Evolutionary conservation across 2,888 invertebrate genomes (phyloP), one percentile per base, ranked within the genome.

Genomic region (Erebia ligea): DNA sequence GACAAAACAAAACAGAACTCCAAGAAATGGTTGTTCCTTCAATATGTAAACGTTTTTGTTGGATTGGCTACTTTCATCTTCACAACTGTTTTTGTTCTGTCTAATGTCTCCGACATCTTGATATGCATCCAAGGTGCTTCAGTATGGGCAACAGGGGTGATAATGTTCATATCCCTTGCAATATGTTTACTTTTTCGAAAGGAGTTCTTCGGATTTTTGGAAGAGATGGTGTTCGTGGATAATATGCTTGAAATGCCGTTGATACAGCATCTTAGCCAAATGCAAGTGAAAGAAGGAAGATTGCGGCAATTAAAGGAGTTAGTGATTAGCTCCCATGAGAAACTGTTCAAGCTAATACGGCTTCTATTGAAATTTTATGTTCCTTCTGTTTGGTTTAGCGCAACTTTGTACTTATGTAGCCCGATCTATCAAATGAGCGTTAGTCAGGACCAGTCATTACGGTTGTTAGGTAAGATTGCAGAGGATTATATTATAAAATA

Each of bases 81-180:
- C 57, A 91, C 90, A 0, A 84, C 87, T 0, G 85, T 79, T 2
- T 93, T 88, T 71, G 87, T 91, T 0, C 71, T 82, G 0, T 68
- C 75, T 8, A 85, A 84, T 62, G 74, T 72, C 1, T 80, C 83
- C 0, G 79, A 93, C 68, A 74, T 88, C 0, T 73, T 84, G 0
- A 66, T 86, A 1, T 88, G 86, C 63, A 91, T 92, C n/a, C 84
- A 91, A 80, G 89, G 89, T 0, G 87, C 89, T n/a, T 89, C 90
- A 70, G 84, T 92, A 54, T 93, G 92, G 91, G 85, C 87, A 0
- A 92, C 92, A 0, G 90, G 89, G 2, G 80, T 90, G 0, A 89
- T 91, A 2, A 88, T 91, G 87, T 86, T 87, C 0, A 87, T 91
- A 10, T 85, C 89, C 1, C 76, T 91, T 3, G 83, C 82, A 0